These are phyloP conservation scores for Stegodyphus dumicola DNA, from an alignment of 1,140 invertebrate genomes.

Conservation along the genomic window DNA sequence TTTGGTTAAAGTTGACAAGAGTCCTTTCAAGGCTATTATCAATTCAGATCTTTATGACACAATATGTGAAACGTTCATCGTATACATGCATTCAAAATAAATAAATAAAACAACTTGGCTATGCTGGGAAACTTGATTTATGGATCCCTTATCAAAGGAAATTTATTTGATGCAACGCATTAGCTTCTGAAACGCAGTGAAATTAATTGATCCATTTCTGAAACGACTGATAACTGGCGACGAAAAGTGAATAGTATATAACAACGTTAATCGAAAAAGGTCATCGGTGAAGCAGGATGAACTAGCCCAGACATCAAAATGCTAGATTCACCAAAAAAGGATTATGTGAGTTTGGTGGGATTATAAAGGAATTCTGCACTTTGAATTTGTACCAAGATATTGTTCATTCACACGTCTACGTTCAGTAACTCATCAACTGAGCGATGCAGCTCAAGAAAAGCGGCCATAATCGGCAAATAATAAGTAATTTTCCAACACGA, in stretches of 20 bases:
- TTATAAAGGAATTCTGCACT: too few relatives aligned
- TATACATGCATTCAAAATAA: not conserved
- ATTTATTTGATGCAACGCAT: not conserved
- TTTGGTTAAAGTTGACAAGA: not conserved
- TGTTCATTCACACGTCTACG: too few relatives aligned
- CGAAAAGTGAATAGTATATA: not conserved
- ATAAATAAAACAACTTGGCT: not conserved
- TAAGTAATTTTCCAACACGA: conserved; percentile 62
- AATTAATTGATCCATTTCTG: not conserved
- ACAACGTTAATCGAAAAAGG: not conserved
- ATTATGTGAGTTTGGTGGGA: too few relatives aligned
- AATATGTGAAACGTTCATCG: not conserved
- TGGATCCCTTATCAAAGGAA: not conserved
- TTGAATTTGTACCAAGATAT: too few relatives aligned
- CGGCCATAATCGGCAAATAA: conserved; percentile 15
- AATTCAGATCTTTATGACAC: not conserved
- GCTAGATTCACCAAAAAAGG: too few relatives aligned
- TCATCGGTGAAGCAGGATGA: not conserved
- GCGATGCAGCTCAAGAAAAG: conserved; percentile 3
- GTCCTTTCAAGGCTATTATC: not conserved
- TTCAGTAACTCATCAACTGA: too few relatives aligned
- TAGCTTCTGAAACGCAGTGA: not conserved
- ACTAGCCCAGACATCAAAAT: not conserved
- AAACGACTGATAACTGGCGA: not conserved
- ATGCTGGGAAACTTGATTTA: not conserved